These are phyloP conservation scores for Parazoanthus swiftii DNA, from an alignment of 92 coral and sea anemone species.

Conservation along the genomic window DNA sequence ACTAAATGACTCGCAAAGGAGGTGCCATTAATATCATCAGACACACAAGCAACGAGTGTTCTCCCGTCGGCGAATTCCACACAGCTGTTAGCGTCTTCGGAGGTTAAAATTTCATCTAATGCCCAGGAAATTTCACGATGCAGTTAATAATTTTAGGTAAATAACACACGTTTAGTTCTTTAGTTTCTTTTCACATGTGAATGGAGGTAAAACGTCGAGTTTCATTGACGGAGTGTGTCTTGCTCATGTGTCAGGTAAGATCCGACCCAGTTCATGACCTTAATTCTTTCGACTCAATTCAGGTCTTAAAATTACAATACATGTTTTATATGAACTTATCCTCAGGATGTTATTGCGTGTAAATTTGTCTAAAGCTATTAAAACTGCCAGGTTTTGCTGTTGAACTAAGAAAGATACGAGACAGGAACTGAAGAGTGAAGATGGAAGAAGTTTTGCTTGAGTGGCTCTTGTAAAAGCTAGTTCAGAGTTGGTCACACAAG, in stretches of 20 bases:
- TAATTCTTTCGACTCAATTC: not conserved
- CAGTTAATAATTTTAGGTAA: not conserved
- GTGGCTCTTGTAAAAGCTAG: too few species aligned
- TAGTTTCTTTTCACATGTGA: not conserved
- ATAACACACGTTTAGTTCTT: not conserved
- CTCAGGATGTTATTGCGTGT: not conserved
- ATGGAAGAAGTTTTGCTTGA: not conserved
- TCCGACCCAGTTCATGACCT: not conserved
- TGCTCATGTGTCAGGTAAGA: not conserved
- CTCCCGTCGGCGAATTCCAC: slow-evolving; percentile 15
- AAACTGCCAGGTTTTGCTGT: not conserved
- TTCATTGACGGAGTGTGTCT: not conserved
- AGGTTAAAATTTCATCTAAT: not conserved
- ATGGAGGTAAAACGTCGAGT: not conserved
- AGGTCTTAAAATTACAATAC: not conserved
- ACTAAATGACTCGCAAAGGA: slow-evolving; percentile 22
- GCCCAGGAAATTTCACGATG: not conserved
- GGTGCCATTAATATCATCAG: slow-evolving; percentile 10
- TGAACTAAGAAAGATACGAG: not conserved
- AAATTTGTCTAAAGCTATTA: slow-evolving; percentile 6
- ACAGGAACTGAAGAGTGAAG: not conserved
- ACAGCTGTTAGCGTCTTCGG: slow-evolving; percentile 15
- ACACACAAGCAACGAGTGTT: not conserved
- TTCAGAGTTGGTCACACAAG: not conserved
- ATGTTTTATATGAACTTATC: not conserved